Evolutionary conservation across 1,140 invertebrate genomes (phyloP), one percentile per base, ranked within the genome.

Genomic region (Phenacoccus solenopsis): DNA sequence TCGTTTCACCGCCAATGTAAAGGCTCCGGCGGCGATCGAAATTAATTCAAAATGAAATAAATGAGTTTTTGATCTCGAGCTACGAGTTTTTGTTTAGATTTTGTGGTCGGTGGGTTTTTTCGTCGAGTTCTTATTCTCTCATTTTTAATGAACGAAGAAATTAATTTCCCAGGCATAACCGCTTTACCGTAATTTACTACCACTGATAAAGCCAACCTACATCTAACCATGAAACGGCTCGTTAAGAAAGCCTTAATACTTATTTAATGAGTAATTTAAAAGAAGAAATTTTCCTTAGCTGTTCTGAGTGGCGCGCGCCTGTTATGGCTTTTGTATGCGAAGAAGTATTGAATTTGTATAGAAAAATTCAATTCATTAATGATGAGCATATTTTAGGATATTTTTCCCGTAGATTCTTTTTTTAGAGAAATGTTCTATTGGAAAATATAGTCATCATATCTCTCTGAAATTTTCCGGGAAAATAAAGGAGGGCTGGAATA

Each of bases 201-300:
- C 38, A n/a, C 38, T 49, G 38, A 49, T 49, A 49, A 49, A 49
- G 38, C 16, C 12, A 49, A 49, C 38, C n/a, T 10, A 4, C 38
- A n/a, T 16, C 38, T 49, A 2, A 49, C 12, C 3, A 49, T 49
- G 38, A 49, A 49, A 49, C 38, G 38, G 38, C 38, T 49, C 38
- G 38, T 49, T 49, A 49, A 49, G 38, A 49, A 49, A 49, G 20
- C 38, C 38, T 49, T 49, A 49, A 49, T 49, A 49, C 38, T 49
- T 49, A 49, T 49, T 49, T 49, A 49, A 49, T 49, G 38, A 49
- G 38, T 49, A 49, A 49, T 49, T 49, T 49, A 49, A 49, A 49
- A n/a, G 16, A 49, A 49, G 38, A 49, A 49, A 49, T 49, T 49
- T 49, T n/a, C 12, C 38, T 49, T 49, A n/a, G 38, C 38, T 49